These are phyloP conservation scores for Himantopus leucocephalus DNA, from an alignment of 2,113 vertebrate genomes.

Conservation along the genomic window DNA sequence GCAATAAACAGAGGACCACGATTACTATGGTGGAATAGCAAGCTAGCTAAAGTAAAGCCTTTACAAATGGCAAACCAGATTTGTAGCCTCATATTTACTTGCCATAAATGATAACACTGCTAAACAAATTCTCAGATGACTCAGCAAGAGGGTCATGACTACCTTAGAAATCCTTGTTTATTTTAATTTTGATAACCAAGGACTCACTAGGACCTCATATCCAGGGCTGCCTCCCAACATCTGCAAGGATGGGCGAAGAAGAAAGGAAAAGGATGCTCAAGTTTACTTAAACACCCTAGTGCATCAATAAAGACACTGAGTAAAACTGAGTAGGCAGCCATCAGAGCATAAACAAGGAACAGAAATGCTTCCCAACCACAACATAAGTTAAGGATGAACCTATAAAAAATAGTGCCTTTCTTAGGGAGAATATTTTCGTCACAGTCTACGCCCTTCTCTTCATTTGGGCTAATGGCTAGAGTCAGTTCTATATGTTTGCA, in stretches of 20 bases:
- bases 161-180: not conserved
- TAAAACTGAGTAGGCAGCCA: not conserved
- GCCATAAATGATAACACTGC: not conserved
- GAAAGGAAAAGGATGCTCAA: not conserved
- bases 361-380: not conserved
- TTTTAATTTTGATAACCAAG: not conserved
- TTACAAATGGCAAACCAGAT: slow-evolving; percentile 3
- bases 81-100: not conserved
- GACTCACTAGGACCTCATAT: not conserved
- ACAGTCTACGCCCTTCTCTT: not conserved
- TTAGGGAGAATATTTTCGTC: not conserved
- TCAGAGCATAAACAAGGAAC: not conserved
- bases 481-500: not conserved
- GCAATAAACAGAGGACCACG: not conserved
- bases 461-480: not conserved
- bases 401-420: not conserved
- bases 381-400: not conserved
- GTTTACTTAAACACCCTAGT: not conserved
- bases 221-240: not conserved
- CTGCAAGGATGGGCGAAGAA: not conserved
- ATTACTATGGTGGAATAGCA: not conserved
- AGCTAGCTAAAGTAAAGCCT: not conserved
- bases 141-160: not conserved
- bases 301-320: not conserved
- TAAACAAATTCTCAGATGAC: not conserved